A percentile compares a stretch with the other conserved stretches of the same genome.
Evolutionary conservation across 2,113 vertebrate genomes (phyloP).

Genomic region (Pituophis catenifer): DNA sequence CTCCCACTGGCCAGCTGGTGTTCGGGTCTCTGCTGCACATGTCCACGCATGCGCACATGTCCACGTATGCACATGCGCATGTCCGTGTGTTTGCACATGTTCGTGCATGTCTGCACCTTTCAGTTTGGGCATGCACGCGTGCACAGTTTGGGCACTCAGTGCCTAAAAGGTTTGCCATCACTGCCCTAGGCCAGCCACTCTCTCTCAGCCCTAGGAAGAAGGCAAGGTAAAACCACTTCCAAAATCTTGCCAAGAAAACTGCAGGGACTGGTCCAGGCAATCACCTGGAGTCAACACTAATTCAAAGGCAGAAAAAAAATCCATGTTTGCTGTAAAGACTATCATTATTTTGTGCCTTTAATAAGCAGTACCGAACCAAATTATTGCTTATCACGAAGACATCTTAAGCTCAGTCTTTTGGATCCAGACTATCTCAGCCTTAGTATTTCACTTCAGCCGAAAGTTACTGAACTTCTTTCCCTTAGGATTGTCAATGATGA

Average conservation of each 20-base stretch:
- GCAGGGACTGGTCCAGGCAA: neutral
- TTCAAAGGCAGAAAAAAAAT: neutral
- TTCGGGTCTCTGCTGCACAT: too few species aligned
- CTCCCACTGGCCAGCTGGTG: too few species aligned
- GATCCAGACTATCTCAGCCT: neutral
- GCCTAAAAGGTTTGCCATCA: too few species aligned
- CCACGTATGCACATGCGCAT: too few species aligned
- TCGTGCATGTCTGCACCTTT: too few species aligned
- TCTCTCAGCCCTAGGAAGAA: neutral
- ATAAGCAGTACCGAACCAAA: neutral
- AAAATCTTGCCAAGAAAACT: neutral
- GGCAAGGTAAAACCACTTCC: neutral
- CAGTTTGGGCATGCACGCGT: too few species aligned
- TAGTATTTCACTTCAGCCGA: neutral
- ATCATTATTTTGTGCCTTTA: neutral
- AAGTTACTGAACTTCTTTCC: neutral
- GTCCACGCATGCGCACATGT: too few species aligned
- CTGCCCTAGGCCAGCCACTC: neutral
- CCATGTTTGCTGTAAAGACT: neutral
- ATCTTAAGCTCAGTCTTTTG: neutral
- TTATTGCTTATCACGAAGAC: neutral
- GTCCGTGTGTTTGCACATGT: too few species aligned
- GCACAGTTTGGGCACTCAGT: too few species aligned
- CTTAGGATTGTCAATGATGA: neutral
- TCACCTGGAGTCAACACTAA: neutral